Evolutionary conservation across 2,113 vertebrate genomes (phyloP).

Genomic region (Hippocampus comes): DNA sequence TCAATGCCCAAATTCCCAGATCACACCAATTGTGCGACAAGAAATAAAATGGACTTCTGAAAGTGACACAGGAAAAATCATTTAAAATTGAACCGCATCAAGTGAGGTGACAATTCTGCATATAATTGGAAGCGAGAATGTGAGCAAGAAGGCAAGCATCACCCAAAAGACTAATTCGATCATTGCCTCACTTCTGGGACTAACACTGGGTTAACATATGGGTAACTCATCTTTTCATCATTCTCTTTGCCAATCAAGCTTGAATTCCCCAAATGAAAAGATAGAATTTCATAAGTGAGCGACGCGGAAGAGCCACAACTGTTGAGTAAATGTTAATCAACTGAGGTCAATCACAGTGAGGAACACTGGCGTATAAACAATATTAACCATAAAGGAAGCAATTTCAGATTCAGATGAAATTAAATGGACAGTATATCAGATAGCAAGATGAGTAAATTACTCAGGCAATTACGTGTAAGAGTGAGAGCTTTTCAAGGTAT

Average conservation of each 20-base stretch:
- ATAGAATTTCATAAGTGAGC: slow-evolving; percentile 12
- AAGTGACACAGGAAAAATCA: background rate
- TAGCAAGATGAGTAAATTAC: slow-evolving; percentile 11
- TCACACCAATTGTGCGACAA: background rate
- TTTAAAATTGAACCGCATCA: background rate
- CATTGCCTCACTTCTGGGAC: slow-evolving; percentile 21
- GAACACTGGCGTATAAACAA: background rate
- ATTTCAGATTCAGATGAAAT: slow-evolving; percentile 2
- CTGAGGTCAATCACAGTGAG: background rate
- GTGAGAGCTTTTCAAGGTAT: slow-evolving; percentile 23
- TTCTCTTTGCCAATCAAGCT: slow-evolving; percentile 12
- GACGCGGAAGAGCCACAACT: slow-evolving; percentile 3
- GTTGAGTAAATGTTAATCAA: slow-evolving; percentile 15
- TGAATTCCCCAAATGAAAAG: slow-evolving; percentile 25
- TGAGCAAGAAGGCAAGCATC: slow-evolving; percentile 18
- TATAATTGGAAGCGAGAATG: background rate
- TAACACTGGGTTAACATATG: slow-evolving; percentile 30
- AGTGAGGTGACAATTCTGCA: background rate
- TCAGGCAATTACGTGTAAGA: slow-evolving; percentile 10
- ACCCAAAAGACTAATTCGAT: slow-evolving; percentile 16
- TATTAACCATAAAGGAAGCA: background rate
- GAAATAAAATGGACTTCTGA: background rate
- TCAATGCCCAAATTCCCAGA: background rate
- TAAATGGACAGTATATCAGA: slow-evolving; percentile 6
- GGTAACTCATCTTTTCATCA: slow-evolving; percentile 31